These are phyloP conservation scores for Sciurus carolinensis DNA, from an alignment of 2,797 vertebrate species.

Conservation along the genomic window DNA sequence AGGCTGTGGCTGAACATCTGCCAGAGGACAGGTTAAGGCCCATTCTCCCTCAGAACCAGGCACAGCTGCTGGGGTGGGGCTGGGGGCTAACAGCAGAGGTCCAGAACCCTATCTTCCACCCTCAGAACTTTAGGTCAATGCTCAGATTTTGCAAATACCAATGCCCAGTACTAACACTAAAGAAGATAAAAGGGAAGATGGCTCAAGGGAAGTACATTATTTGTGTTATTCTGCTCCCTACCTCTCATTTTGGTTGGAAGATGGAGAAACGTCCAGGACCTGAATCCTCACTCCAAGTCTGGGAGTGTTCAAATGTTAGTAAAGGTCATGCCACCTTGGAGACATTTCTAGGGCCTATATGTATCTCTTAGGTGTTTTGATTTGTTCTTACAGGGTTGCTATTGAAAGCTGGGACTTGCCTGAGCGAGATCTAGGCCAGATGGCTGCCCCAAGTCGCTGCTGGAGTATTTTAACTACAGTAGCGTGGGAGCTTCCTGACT, in stretches of 20 bases:
- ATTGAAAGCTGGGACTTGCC: not conserved
- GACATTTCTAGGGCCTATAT: not conserved
- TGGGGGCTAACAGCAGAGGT: too few relatives aligned
- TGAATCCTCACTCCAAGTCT: too few relatives aligned
- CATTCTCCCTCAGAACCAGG: not conserved
- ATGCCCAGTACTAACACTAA: not conserved
- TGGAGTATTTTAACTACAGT: slow-evolving; percentile 51
- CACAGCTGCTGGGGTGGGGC: not conserved
- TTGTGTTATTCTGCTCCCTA: too few relatives aligned
- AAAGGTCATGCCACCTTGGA: not conserved
- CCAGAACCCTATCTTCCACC: not conserved
- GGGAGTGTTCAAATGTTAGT: too few relatives aligned
- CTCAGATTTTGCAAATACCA: not conserved
- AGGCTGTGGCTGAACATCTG: not conserved
- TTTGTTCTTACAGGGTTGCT: not conserved
- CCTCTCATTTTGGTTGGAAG: too few relatives aligned
- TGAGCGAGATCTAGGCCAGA: slow-evolving; percentile 54
- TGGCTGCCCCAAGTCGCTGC: slow-evolving; percentile 56
- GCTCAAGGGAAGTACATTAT: not conserved
- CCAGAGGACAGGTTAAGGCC: not conserved
- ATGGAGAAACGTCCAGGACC: too few relatives aligned
- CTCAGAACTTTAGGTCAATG: not conserved
- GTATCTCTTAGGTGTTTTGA: not conserved
- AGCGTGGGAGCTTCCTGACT: slow-evolving; percentile 75
- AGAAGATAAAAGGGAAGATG: not conserved